Conservation (phyloP, 2,113 vertebrate species). For the Lycocorax pyrrhopterus region DNA sequence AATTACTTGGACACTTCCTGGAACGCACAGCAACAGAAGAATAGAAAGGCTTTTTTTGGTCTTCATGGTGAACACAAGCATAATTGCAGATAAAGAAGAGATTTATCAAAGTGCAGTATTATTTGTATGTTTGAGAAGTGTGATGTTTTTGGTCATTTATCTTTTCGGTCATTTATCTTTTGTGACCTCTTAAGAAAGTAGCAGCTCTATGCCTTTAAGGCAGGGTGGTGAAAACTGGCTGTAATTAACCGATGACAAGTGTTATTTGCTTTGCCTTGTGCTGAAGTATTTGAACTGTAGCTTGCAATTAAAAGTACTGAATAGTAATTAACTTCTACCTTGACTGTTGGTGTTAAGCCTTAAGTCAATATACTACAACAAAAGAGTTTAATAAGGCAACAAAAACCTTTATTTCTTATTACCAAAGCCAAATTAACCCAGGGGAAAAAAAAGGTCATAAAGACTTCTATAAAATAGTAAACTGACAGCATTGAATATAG, state of each 20-base stretch:
- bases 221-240: background rate
- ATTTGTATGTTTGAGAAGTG: background rate
- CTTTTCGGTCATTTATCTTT: background rate
- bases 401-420: background rate
- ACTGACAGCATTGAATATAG: background rate
- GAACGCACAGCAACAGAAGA: background rate
- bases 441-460: background rate
- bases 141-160: background rate
- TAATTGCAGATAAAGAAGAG: background rate
- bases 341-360: background rate
- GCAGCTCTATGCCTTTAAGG: background rate
- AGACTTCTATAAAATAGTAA: background rate
- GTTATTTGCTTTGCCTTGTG: constrained; percentile 38
- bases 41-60: background rate
- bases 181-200: background rate
- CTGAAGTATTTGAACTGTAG: constrained; percentile 11
- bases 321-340: constrained; percentile 31
- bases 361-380: background rate
- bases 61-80: background rate
- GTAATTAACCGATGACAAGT: constrained; percentile 29
- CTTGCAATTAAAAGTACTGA: constrained; percentile 39
- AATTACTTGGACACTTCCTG: background rate
- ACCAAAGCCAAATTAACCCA: background rate
- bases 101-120: background rate
- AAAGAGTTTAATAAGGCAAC: background rate